Evolutionary conservation across 2,113 vertebrate genomes (phyloP), one percentile per base, ranked within the genome.

Genomic region (Cryptomyrus ogoouensis): DNA sequence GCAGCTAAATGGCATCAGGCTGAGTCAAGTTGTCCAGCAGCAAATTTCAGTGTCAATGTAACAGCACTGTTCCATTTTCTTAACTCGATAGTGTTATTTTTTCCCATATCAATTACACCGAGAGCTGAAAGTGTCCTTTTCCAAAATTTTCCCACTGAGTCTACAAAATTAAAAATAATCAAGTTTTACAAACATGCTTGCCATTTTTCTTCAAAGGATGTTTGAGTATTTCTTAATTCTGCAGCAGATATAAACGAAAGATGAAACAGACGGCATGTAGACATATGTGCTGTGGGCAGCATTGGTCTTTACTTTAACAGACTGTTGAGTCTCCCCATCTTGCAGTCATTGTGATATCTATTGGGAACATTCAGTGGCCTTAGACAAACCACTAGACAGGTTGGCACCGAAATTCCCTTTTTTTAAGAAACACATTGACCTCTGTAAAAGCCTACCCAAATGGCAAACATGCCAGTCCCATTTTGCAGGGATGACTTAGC

Each of bases 401-500:
- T 13, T n/a, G 88, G 70, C 47, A 12, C 70, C 6, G 24, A 5
- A 44, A 62, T 47, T 47, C 49, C 83, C 56, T 74, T 80, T 84
- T 84, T 85, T 42, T 44, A 50, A 21, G 3, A 56, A 21, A 21
- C 50, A 85, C 39, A 3, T 17, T 62, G 89, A 89, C 89, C 80
- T 84, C 39, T 83, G 77, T 89, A 85, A 89, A 62, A 62, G 89
- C 80, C 44, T 89, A n/a, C 4, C 49, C 74, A 56, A 44, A 53
- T 44, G 74, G 49, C 50, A 83, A 84, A 80, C 39, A 56, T 31
- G 24, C 80, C 53, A 21, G 77, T 3, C 21, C 52, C 80, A 89
- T 58, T 47, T 62, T 85, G 24, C 80, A 89, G 52, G 89, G 89
- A 35, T 85, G 80, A 89, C 89, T 89, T 84, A 84, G 77, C 89